phyloP scores from a whole-genome alignment of 2,797 vertebrate genomes.

The Bufotes viridis region DNA sequence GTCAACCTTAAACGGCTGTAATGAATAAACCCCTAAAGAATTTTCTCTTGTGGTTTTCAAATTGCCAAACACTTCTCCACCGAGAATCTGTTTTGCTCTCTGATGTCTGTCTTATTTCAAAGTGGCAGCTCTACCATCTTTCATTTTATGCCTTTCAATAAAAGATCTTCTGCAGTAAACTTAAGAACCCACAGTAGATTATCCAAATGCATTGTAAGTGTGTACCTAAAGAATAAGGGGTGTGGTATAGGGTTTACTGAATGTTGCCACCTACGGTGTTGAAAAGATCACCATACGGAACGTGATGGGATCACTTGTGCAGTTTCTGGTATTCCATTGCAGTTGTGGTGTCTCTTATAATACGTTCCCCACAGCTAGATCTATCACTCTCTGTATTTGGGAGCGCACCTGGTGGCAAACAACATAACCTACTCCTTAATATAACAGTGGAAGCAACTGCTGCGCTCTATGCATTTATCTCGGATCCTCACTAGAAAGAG shows the following conservation, averaged over 20 bases:
- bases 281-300: not conserved
- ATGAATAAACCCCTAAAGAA: constrained; percentile 33
- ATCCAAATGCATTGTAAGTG: not conserved
- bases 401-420: too few species aligned
- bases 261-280: not conserved
- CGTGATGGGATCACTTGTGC: too few species aligned
- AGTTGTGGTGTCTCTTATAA: too few species aligned
- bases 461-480: too few species aligned
- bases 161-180: constrained; percentile 35
- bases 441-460: too few species aligned
- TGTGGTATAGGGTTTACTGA: not conserved
- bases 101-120: constrained; percentile 41
- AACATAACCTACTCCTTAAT: too few species aligned
- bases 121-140: constrained; percentile 34
- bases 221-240: not conserved
- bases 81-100: constrained; percentile 41
- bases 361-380: too few species aligned
- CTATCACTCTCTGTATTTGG: too few species aligned
- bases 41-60: constrained; percentile 28
- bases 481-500: too few species aligned
- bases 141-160: not conserved
- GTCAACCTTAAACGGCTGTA: constrained; percentile 23
- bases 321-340: too few species aligned
- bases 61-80: constrained; percentile 29
- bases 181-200: not conserved